Evolutionary conservation across 2,797 vertebrate species (phyloP).

Genomic region (Telmatherina bonti): DNA sequence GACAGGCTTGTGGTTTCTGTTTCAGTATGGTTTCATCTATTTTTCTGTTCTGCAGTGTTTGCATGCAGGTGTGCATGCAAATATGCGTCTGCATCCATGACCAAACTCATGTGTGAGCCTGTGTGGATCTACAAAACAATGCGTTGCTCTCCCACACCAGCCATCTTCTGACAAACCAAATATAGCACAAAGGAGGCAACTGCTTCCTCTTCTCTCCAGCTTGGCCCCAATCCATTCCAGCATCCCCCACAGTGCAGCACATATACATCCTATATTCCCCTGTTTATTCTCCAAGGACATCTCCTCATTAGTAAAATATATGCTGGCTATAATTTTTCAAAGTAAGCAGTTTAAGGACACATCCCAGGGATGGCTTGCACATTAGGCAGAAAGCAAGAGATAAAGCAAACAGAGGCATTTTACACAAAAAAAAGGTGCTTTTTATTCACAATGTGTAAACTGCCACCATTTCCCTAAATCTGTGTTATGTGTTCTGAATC

Average conservation of each 20-base stretch:
- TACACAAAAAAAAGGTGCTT: slow-evolving; percentile 20
- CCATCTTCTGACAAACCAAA: slow-evolving; percentile 81
- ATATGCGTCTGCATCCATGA: slow-evolving; percentile 47
- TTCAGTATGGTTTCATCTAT: slow-evolving; percentile 24
- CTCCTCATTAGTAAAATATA: slow-evolving; percentile 78
- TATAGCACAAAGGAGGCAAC: slow-evolving; percentile 81
- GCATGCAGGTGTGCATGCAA: slow-evolving; percentile 62
- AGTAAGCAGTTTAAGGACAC: slow-evolving; percentile 63
- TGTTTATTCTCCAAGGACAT: slow-evolving; percentile 73
- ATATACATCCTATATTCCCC: slow-evolving; percentile 71
- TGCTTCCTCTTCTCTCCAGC: slow-evolving; percentile 78
- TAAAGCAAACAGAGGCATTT: slow-evolving; percentile 37
- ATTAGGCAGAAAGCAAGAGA: slow-evolving; percentile 27
- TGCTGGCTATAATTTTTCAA: slow-evolving; percentile 72
- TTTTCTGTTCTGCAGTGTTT: slow-evolving; percentile 23
- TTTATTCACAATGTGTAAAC: slow-evolving; percentile 12
- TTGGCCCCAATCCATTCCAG: slow-evolving; percentile 74
- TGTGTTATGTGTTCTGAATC: neutral
- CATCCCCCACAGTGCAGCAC: slow-evolving; percentile 74
- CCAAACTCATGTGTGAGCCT: slow-evolving; percentile 41
- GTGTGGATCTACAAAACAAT: slow-evolving; percentile 63
- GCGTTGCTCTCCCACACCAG: slow-evolving; percentile 76
- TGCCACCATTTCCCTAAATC: slow-evolving; percentile 7
- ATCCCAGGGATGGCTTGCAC: slow-evolving; percentile 41
- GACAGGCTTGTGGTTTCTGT: slow-evolving; percentile 14